Evolutionary conservation across 35 echinoderm and acorn worm species (phyloP), one percentile per base, ranked within the genome.

Genomic region (Hemicentrotus pulcherrimus): DNA sequence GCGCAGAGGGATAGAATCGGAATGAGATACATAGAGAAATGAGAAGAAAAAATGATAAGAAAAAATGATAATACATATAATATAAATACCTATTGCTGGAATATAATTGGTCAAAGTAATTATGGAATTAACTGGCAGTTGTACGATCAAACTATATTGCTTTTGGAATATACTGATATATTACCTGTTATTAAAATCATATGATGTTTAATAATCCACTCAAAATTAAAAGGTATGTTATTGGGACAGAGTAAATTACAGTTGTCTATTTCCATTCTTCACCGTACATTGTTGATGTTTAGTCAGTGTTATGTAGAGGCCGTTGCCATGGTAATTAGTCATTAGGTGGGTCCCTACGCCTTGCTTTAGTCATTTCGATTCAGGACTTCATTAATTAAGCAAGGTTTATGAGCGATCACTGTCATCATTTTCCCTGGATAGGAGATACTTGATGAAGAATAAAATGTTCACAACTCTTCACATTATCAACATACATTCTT

Each of bases 301-400:
- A 90, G 88, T 90, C 46, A 90, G 46, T 90, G 88, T 32, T 90
- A 28, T 78, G 18, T n/a, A 78, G 15, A n/a, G 88, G 18, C 24
- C 32, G 88, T 90, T 47, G 6, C 88, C 88, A 90, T 90, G 88
- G 88, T 30, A 30, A 90, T 90, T 33, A 47, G 88, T 90, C 88
- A 90, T 90, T 90, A 90, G 88, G 88, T 90, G 88, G 88, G 46
- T 90, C 88, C 88, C 88, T 47, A 30, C 19, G 32, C 46, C 32
- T 45, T 90, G 88, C 15, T 45, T 90, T 47, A 90, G 88, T 47
- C 88, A 90, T 90, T 35, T 90, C 11, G 46, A 19, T 33, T 47
- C 32, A 90, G 88, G 88, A 90, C 46, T 78, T 90, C 46, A 90
- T 90, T 90, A 90, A 90, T 90, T 90, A 90, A 2, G 32, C 32